Percentiles rank a stretch among this genome's conserved stretches.
phyloP scores from a whole-genome alignment of 2,113 vertebrate species.

The Phainopepla nitens region DNA sequence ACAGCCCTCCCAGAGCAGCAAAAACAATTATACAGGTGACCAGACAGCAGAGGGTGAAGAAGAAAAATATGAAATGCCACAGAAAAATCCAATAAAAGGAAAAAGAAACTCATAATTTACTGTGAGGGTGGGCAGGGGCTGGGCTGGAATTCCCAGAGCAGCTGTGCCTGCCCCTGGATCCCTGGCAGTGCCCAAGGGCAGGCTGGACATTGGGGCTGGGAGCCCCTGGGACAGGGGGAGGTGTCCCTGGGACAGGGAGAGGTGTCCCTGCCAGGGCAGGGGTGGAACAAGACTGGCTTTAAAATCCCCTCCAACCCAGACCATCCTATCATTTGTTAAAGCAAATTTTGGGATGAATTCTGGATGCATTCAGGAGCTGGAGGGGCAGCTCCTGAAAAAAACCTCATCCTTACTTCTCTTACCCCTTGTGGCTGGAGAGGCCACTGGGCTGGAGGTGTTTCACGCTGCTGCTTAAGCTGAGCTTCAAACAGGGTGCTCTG shows the following conservation, averaged over 20 bases:
- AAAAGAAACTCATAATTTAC: not conserved
- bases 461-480: rapidly evolving
- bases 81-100: not conserved
- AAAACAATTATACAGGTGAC: not conserved
- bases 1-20: not conserved
- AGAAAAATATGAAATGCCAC: not conserved
- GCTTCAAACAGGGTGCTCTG: not conserved
- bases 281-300: not conserved
- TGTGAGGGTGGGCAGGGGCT: not conserved
- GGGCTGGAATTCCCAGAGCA: not conserved
- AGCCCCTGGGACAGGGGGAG: no score
- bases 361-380: not conserved
- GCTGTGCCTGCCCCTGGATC: not conserved
- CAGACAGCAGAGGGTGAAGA: not conserved
- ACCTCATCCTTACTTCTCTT: not conserved
- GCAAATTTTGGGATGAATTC: not conserved
- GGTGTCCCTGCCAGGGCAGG: not conserved
- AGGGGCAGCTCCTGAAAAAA: no score
- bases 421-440: not conserved
- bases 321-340: not conserved
- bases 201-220: not conserved
- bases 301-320: not conserved
- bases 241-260: not conserved
- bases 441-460: not conserved
- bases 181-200: not conserved